Percentiles rank a stretch among this genome's conserved stretches.
phyloP scores from a whole-genome alignment of 2,888 invertebrate genomes.

The Heliconius hortense region DNA sequence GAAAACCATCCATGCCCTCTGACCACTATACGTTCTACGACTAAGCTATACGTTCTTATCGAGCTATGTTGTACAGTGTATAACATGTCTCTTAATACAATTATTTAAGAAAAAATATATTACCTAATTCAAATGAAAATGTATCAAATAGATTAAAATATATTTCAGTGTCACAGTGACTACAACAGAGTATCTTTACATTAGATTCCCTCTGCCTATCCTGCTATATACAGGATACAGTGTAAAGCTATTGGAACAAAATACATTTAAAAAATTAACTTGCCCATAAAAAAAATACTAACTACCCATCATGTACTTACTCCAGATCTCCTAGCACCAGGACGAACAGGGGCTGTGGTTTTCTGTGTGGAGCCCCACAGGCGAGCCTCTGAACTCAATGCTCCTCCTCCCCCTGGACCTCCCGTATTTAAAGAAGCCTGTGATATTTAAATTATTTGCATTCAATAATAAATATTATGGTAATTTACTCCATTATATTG shows the following conservation, averaged over 20 bases:
- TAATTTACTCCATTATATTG: too few species aligned
- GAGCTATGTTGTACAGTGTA: too few species aligned
- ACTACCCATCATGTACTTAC: slow-evolving; percentile 30
- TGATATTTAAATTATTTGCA: neutral
- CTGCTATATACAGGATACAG: neutral
- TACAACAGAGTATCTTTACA: neutral
- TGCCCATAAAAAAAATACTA: neutral
- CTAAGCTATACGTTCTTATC: too few species aligned
- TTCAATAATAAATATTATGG: too few species aligned
- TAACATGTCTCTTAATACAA: too few species aligned
- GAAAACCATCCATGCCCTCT: too few species aligned
- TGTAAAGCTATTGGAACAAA: neutral
- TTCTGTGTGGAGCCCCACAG: slow-evolving; percentile 61
- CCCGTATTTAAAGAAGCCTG: slow-evolving; percentile 19
- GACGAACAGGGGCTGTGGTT: slow-evolving; percentile 52
- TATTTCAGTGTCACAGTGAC: too few species aligned
- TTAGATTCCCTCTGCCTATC: neutral
- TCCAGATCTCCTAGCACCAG: slow-evolving; percentile 40
- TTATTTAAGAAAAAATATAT: too few species aligned
- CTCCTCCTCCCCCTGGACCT: slow-evolving; percentile 43
- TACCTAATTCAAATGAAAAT: too few species aligned
- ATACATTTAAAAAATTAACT: too few species aligned
- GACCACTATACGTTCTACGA: too few species aligned
- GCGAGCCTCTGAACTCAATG: slow-evolving; percentile 66
- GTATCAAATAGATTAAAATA: too few species aligned